phyloP scores from a whole-genome alignment of 1,140 invertebrate genomes.

The Pectinophora gossypiella region DNA sequence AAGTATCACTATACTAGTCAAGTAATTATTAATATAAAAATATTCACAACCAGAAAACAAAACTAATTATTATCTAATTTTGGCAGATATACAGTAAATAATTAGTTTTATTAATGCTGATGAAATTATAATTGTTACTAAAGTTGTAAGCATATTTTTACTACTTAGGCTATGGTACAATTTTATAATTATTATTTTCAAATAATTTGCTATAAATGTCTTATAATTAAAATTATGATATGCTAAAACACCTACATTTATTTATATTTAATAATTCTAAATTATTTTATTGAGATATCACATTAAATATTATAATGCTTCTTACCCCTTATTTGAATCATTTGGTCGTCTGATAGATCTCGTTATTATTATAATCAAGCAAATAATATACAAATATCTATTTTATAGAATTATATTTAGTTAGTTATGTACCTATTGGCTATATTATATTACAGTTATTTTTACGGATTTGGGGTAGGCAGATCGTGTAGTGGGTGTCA shows the following conservation, averaged over 20 bases:
- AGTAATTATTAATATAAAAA: constrained; percentile 20
- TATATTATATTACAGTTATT: too few species aligned
- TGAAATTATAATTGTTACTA: not conserved
- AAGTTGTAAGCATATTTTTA: not conserved
- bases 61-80: constrained; percentile 18
- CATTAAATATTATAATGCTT: constrained; percentile 22
- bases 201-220: not conserved
- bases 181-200: not conserved
- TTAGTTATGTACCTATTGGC: too few species aligned
- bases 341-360: constrained; percentile 53
- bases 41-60: constrained; percentile 49
- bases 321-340: constrained; percentile 20
- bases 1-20: too few species aligned
- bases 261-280: constrained; percentile 23
- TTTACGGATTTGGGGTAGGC: too few species aligned
- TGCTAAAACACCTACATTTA: too few species aligned
- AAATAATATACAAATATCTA: too few species aligned
- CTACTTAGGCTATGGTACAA: not conserved
- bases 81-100: not conserved
- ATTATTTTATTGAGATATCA: constrained; percentile 22
- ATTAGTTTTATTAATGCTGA: not conserved
- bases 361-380: not conserved
- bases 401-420: not conserved
- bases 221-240: constrained; percentile 26
- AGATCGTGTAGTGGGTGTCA: too few species aligned